Evolutionary conservation across 2,888 invertebrate genomes (phyloP), one percentile per base, ranked within the genome.

Genomic region (Chymomyza procnemis): DNA sequence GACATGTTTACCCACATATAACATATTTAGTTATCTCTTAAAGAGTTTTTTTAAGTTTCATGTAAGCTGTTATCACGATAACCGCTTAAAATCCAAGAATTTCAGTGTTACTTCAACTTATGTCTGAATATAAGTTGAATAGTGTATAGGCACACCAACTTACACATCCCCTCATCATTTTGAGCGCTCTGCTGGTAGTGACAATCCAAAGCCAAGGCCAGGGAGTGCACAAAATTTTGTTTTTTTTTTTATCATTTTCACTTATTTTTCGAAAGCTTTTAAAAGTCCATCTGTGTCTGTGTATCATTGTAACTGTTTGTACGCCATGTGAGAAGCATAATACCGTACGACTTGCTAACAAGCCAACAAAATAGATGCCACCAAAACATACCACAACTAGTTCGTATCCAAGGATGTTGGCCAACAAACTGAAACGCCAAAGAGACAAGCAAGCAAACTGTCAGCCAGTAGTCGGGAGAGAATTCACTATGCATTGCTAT

Each of bases 271-370:
- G 8, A 41, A 41, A 4, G 34, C 12, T 41, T 41, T 41, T 41
- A 12, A 41, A 41, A 9, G 4, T 41, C 34, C 12, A 41, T 41
- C 34, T 12, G 30, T 69, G 22, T 21, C 12, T 41, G 30, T 69
- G 22, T 21, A 61, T 47, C 16, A 57, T 58, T 56, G 48, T 65
- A 26, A 34, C 34, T 67, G 56, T 22, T 26, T 56, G 60, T 19
- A 41, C 67, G 65, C 65, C 46, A 12, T 64, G 56, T 57, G 58
- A 59, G 69, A 64, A 67, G 71, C 68, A 68, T 66, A 86, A 77
- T 85, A 85, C 80, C 82, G 81, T 81, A 79, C 70, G n/a, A 72
- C 69, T 77, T 67, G 80, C 85, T 85, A 86, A 86, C 85, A 86
- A 86, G 87, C 82, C 85, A 86, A 12, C 34, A 41, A 41, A 41